Evolutionary conservation across 2,113 vertebrate genomes (phyloP).

Genomic region (Zosterops pallidus): DNA sequence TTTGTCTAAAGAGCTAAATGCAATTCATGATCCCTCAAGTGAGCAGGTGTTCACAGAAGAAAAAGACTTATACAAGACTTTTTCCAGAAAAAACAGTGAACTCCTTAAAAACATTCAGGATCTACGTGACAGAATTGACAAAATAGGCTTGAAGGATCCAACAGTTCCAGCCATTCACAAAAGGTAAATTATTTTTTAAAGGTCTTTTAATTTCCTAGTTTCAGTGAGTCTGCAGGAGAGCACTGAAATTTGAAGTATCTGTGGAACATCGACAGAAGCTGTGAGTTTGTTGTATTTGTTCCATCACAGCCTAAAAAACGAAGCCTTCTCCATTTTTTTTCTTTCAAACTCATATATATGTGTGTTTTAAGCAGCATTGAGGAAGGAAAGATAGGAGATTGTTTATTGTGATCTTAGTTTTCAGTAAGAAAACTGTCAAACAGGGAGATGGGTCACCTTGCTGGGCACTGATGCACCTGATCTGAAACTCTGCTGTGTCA

Average conservation of each 20-base stretch:
- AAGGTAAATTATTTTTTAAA: constrained; percentile 71
- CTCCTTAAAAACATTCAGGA: constrained; percentile 81
- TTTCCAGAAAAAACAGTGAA: constrained; percentile 74
- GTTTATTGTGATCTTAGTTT: neutral
- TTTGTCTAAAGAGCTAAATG: constrained; percentile 69
- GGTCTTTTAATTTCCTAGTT: neutral
- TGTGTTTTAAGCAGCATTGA: neutral
- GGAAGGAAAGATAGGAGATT: neutral
- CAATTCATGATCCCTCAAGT: neutral
- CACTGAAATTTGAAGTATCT: neutral
- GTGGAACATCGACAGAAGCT: neutral
- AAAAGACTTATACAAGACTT: constrained; percentile 63
- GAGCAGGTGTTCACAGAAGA: constrained; percentile 65
- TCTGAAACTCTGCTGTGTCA: neutral
- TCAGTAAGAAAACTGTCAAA: neutral
- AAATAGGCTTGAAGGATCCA: constrained; percentile 85
- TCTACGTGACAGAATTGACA: constrained; percentile 73
- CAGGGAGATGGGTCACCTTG: neutral
- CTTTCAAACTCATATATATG: neutral
- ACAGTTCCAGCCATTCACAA: constrained; percentile 88
- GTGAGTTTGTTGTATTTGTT: neutral
- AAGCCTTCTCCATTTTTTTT: neutral
- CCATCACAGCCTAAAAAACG: neutral
- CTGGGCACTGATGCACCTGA: neutral
- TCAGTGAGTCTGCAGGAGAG: neutral